Base-by-base conservation (phyloP, 2,888 invertebrate genomes). In the Trissoscelio sp. region DNA sequence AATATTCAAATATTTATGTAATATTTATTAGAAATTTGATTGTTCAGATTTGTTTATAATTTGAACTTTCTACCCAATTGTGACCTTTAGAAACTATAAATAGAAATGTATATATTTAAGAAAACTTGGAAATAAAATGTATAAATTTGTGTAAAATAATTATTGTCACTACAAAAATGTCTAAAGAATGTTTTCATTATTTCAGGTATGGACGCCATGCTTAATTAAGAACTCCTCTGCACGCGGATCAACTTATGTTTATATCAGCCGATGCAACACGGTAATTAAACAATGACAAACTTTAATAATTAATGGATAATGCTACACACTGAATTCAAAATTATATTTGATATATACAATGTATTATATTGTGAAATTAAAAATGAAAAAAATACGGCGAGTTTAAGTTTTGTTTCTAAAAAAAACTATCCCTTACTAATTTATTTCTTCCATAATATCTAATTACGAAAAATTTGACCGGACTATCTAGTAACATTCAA, bases 131-230 rank as follows among this genome's bases (percentile, higher is more conserved):
- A 28, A 28, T 5, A 28, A 28, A 28, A 28, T 28, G 28, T 28
- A 28, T 28, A 28, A n/a, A n/a, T n/a, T n/a, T n/a, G n/a, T n/a
- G n/a, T n/a, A n/a, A 5, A 28, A 6, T 3, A 28, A 28, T 28
- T 28, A 6, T 28, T 6, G 28, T 28, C 6, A 28, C 3, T 5
- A 5, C 6, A 5, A 3, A 20, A 24, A 9, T 48, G 14, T 58
- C 51, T 70, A 51, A 66, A 44, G 28, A 5, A 51, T 14, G 2
- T 28, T 67, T 51, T 75, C 39, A 37, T 55, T 78, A 51, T 82
- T 82, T 69, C 79, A 82, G 82, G 82, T 82, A 82, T 79, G 82
- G 82, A 82, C 79, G 79, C 70, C 82, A 60, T 74, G 82, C 82
- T 79, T 79, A 70, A 75, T 82, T 69, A 70, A 79, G 74, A 75